Base-by-base conservation (phyloP, 2,888 invertebrate genomes). In the Miltochrista miniata region DNA sequence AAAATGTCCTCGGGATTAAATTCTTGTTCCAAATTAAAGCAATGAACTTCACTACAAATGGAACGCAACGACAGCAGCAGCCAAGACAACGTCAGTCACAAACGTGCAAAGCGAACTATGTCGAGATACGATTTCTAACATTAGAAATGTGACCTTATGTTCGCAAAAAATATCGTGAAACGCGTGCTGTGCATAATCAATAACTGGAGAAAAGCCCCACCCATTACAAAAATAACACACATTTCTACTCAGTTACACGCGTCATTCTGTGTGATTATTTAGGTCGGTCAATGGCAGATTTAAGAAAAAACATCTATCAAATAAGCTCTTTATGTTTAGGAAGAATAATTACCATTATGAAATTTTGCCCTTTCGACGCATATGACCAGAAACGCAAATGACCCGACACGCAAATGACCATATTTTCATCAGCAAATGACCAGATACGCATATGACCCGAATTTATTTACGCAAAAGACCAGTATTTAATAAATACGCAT, bases 281-380 rank as follows among this genome's bases (percentile, higher is more conserved):
- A 73, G 88, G 87, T 77, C 85, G 84, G 87, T 87, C 85, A 86
- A 81, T 84, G 86, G 85, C 86, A 85, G 79, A 72, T 62, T 34
- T 12, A 34, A 43, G 15, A 18, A 34, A 34, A 34, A 10, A n/a
- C 14, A 13, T 10, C 8, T 5, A 24, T 8, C 9, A 29, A 2
- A 7, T 29, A 0, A 9, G 14, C 3, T 10, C 4, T 24, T 24
- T 24, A n/a, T 12, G 12, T 8, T 12, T 29, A 1, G 12, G 24
- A 3, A 39, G 12, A 39, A 24, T 29, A 12, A 24, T 36, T 33
- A 10, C 10, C 14, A 7, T 14, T 14, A 14, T 36, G 9, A 9
- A 9, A 36, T 9, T 13, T 36, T 14, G 3, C n/a, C n/a, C n/a
- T n/a, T n/a, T n/a, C n/a, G n/a, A 8, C 12, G n/a, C n/a, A n/a